A percentile compares a stretch with the other conserved stretches of the same genome.
Evolutionary conservation across 2,113 vertebrate species (phyloP).

Genomic region (Petrocephalus zakoni): DNA sequence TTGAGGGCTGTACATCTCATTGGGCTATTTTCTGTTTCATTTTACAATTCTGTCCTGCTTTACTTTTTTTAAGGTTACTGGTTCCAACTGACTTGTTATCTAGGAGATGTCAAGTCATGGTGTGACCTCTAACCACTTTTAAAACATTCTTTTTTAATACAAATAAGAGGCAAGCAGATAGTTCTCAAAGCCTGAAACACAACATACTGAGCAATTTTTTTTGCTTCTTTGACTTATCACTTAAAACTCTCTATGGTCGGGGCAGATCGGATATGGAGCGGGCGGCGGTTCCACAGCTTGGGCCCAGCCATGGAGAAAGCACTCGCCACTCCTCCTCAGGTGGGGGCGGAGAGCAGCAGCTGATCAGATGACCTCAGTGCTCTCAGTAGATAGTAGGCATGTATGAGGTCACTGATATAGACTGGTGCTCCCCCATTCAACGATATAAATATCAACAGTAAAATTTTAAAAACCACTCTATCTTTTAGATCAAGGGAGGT

Average conservation of each 20-base stretch:
- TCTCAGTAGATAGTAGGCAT: no score
- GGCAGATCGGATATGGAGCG: no score
- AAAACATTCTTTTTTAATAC: background rate
- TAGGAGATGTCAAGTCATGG: background rate
- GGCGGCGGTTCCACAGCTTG: no score
- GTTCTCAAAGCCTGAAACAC: background rate
- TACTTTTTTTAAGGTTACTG: background rate
- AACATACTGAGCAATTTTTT: background rate
- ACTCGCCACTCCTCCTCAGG: no score
- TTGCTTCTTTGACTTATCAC: background rate
- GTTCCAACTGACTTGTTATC: background rate
- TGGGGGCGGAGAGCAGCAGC: no score
- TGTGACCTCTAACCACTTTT: background rate
- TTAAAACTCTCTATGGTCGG: no score
- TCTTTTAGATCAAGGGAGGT: background rate
- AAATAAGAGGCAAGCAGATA: background rate
- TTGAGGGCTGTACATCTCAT: background rate
- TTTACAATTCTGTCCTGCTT: background rate
- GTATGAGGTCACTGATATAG: no score
- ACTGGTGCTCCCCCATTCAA: no score
- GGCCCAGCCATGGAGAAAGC: no score
- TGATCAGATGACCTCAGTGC: no score
- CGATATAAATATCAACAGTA: no score
- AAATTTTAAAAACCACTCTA: no score
- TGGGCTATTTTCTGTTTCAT: background rate